A percentile compares a stretch with the other conserved stretches of the same genome.
Conservation (phyloP, 2,113 vertebrate species). For the Anolis carolinensis region DNA sequence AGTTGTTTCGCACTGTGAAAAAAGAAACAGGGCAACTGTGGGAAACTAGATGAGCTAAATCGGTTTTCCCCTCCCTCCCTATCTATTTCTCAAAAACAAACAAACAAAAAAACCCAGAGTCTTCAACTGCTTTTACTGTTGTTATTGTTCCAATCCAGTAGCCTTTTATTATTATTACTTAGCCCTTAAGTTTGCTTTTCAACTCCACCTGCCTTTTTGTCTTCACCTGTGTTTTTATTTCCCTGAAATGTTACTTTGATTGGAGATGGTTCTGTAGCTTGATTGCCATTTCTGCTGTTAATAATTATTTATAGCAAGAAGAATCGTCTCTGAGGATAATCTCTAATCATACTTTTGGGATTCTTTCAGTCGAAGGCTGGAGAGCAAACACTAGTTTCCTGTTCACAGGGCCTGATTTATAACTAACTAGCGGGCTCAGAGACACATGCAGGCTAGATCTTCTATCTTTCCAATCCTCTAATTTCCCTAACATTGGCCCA, state of each 20-base stretch:
- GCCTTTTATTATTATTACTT: background rate
- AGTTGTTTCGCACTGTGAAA: background rate
- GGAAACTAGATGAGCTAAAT: background rate
- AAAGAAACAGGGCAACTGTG: background rate
- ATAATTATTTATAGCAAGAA: slow-evolving; percentile 16
- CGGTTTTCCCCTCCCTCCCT: no score
- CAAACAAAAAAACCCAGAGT: no score
- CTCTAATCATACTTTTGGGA: background rate
- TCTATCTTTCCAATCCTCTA: no score
- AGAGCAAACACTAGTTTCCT: background rate
- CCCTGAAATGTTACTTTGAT: background rate
- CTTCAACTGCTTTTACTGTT: background rate
- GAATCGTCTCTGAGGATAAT: background rate
- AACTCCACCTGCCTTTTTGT: no score
- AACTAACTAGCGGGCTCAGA: no score
- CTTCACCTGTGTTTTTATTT: slow-evolving; percentile 18
- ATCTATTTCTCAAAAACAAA: no score
- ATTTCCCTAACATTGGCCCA: no score
- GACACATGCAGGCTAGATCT: no score
- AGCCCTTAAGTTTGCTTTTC: background rate
- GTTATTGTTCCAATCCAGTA: background rate
- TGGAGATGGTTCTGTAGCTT: background rate
- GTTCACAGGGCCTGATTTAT: no score
- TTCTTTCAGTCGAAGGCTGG: background rate
- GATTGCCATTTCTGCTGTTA: background rate